Evolutionary conservation across 2,797 vertebrate genomes (phyloP), one percentile per base, ranked within the genome.

Genomic region (Danionella dracula): DNA sequence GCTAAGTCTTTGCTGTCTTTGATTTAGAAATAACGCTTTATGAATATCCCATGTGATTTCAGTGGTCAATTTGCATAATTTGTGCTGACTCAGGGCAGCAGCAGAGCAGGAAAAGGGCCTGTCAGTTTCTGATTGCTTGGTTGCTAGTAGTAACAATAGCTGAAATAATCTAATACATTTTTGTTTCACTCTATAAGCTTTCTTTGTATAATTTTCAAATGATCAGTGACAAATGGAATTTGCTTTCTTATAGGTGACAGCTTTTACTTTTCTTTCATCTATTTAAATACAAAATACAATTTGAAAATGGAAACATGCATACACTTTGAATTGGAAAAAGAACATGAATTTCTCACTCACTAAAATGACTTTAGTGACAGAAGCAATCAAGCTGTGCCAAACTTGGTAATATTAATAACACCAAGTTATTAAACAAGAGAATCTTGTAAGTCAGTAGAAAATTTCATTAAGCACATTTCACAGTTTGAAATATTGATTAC

Each of bases 61-160:
- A 29, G 37, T n/a, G 8, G 17, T 35, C 10, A 15, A 27, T 64
- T 44, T 54, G 40, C 49, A 54, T 64, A 44, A 64, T 54, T 45
- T 34, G 19, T 44, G 10, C 61, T 45, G 59, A 70, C 68, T 44
- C 56, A 62, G 46, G 38, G 11, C n/a, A 57, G 54, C 66, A 51
- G 60, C 34, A 13, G 15, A 32, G 46, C 54, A 66, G 20, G n/a
- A 45, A 32, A 50, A 21, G 49, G 32, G 48, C 48, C 58, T 67
- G 53, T 31, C 41, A 20, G 46, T 59, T 29, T 13, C 63, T 71
- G 68, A 73, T 73, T 76, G 68, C 61, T 48, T 68, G 49, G 75
- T 76, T 76, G 68, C 71, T 68, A 59, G 40, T 10, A 53, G 71
- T 19, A 62, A 76, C 71, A 32, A 53, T 46, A 74, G 57, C 42